These are phyloP conservation scores for Poicephalus meyeri DNA, from an alignment of 2,113 vertebrate species.

Conservation along the genomic window DNA sequence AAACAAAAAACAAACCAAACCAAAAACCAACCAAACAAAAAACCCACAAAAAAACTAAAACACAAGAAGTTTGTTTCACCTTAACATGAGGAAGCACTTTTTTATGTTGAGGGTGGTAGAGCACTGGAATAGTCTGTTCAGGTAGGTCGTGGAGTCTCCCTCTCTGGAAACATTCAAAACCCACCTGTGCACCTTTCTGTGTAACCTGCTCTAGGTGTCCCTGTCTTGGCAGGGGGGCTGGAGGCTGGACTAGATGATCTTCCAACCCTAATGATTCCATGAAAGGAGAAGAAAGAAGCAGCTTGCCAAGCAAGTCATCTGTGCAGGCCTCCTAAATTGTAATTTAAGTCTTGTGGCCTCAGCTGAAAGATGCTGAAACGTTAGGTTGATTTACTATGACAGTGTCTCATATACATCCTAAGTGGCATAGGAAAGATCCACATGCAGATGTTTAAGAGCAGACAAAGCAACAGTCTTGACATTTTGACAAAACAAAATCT, in stretches of 20 bases:
- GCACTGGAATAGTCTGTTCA: background rate
- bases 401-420: background rate
- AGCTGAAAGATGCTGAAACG: background rate
- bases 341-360: slow-evolving; percentile 1
- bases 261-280: background rate
- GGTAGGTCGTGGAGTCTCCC: background rate
- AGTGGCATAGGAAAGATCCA: background rate
- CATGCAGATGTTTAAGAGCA: background rate
- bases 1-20: too few relatives aligned
- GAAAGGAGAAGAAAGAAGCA: background rate
- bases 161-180: background rate
- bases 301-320: background rate
- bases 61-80: too few relatives aligned
- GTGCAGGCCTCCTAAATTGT: background rate
- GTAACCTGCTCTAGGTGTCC: background rate
- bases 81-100: background rate
- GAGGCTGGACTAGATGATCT: background rate
- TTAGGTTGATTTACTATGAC: background rate
- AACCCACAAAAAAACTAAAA: background rate
- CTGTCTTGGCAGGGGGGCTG: background rate
- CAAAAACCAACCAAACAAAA: background rate
- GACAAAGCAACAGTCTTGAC: background rate
- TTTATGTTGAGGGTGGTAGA: background rate
- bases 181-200: background rate
- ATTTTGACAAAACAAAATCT: background rate